A percentile compares a stretch with the other conserved stretches of the same genome.
Conservation (phyloP, 2,888 invertebrate species). For the Alcis repandata region DNA sequence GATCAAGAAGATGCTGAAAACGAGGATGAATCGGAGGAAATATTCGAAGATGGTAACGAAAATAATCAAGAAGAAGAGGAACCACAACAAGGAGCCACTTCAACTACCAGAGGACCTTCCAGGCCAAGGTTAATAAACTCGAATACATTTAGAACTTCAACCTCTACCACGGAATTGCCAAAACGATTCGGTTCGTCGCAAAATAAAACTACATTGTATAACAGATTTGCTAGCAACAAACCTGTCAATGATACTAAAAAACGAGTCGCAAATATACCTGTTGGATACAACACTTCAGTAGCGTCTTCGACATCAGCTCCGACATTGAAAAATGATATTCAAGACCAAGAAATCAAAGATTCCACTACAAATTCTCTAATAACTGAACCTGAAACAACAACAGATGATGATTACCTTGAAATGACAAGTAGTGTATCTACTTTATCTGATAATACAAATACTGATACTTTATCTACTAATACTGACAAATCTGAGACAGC, state of each 20-base stretch:
- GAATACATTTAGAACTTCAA: constrained; percentile 78
- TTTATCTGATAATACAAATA: constrained; percentile 59
- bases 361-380: constrained; percentile 54
- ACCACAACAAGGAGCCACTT: constrained; percentile 54
- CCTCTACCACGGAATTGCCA: constrained; percentile 76
- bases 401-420: constrained; percentile 76
- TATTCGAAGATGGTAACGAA: constrained; percentile 57
- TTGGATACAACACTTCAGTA: constrained; percentile 68
- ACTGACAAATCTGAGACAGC: constrained; percentile 63
- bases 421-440: constrained; percentile 65
- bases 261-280: constrained; percentile 78
- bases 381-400: constrained; percentile 59
- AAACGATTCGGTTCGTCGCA: constrained; percentile 59
- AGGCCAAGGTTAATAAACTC: constrained; percentile 75
- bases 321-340: constrained; percentile 46
- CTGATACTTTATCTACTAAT: constrained; percentile 61
- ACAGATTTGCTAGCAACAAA: constrained; percentile 68
- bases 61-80: constrained; percentile 61
- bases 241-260: constrained; percentile 69
- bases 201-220: constrained; percentile 70
- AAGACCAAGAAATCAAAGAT: constrained; percentile 54
- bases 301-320: constrained; percentile 28
- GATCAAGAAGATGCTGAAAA: constrained; percentile 62
- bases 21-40: constrained; percentile 59
- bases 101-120: constrained; percentile 69